phyloP scores from a whole-genome alignment of 2,113 vertebrate genomes.

The Ptilorrhoa leucosticta region DNA sequence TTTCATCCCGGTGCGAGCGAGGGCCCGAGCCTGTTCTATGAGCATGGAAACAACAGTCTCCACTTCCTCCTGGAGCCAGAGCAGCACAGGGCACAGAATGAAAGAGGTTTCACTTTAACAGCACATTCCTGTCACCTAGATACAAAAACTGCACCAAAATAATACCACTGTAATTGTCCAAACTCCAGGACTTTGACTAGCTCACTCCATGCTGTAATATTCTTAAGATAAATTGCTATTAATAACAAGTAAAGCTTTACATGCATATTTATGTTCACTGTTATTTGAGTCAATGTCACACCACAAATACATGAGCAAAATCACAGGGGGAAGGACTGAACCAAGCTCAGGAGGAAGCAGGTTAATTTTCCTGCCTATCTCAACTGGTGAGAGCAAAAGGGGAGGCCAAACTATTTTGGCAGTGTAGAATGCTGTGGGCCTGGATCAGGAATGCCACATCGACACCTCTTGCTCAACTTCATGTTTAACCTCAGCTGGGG shows the following conservation, averaged over 20 bases:
- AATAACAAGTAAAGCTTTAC: neutral
- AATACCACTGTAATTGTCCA: neutral
- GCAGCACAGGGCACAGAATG: neutral
- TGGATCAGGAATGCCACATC: neutral
- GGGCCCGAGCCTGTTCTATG: conserved; percentile 88
- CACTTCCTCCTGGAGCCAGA: conserved; percentile 87
- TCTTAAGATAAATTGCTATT: neutral
- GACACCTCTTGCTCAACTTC: neutral
- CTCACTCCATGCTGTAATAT: neutral
- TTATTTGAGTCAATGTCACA: neutral
- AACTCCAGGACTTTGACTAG: neutral
- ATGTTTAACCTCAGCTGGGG: neutral
- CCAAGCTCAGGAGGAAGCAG: neutral
- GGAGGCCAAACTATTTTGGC: neutral
- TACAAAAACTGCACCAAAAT: neutral
- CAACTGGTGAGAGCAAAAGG: neutral
- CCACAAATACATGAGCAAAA: neutral
- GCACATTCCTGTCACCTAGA: neutral
- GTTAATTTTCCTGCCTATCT: neutral
- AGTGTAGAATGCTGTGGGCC: neutral
- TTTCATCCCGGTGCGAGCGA: conserved; percentile 91
- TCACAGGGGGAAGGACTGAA: neutral
- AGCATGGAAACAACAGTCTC: conserved; percentile 92
- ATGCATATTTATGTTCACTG: neutral
- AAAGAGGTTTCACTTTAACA: neutral